Percentiles rank a stretch among this genome's conserved stretches.
phyloP scores from a whole-genome alignment of 2,113 vertebrate species.

The Myocastor coypus region DNA sequence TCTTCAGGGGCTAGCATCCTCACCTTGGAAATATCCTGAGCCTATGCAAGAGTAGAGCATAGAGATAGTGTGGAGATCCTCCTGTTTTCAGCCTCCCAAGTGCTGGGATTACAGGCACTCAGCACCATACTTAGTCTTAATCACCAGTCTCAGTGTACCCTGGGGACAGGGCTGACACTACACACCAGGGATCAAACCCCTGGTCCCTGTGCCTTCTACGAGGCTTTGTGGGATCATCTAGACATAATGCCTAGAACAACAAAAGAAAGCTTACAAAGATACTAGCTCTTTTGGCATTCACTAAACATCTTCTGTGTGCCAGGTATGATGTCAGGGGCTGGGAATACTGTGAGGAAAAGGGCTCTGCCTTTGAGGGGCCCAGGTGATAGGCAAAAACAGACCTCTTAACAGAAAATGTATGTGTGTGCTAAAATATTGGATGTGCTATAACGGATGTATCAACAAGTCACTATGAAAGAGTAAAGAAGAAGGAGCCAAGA shows the following conservation, averaged over 20 bases:
- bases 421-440: neutral
- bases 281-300: neutral
- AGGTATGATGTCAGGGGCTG: no score
- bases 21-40: no score
- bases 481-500: neutral
- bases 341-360: neutral
- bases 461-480: neutral
- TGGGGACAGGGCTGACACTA: no score
- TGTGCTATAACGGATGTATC: neutral
- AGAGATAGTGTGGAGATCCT: neutral
- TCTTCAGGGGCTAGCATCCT: no score
- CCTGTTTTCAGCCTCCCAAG: no score
- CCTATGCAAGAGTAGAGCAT: no score
- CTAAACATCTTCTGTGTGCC: neutral
- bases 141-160: no score
- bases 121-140: no score
- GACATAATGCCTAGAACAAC: neutral
- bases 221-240: neutral
- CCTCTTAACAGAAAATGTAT: neutral
- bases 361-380: neutral
- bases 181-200: no score
- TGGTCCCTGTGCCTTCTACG: neutral
- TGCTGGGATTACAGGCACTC: no score
- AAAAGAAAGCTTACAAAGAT: neutral
- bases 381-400: neutral